A percentile compares a stretch with the other conserved stretches of the same genome.
These are phyloP conservation scores for Byasa hedistus DNA, from an alignment of 2,888 invertebrate species.

Conservation along the genomic window DNA sequence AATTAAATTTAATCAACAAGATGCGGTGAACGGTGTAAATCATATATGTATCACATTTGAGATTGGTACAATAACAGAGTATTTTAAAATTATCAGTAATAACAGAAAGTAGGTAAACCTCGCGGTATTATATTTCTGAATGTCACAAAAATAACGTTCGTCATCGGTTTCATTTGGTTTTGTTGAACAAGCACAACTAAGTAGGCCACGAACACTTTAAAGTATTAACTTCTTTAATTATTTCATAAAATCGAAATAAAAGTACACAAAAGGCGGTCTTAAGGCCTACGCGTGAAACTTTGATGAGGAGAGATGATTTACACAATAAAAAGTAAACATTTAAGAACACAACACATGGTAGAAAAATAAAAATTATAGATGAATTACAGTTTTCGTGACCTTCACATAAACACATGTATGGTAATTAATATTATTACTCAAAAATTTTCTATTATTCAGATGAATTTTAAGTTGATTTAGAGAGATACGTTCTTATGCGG, in stretches of 20 bases:
- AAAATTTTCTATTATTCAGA: background rate
- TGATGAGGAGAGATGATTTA: too few relatives aligned
- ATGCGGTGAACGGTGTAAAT: slow-evolving; percentile 12
- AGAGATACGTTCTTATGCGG: background rate
- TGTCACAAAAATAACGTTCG: background rate
- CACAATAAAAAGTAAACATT: too few relatives aligned
- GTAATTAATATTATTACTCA: background rate
- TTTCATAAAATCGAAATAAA: background rate
- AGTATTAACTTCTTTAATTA: background rate
- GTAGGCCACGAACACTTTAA: slow-evolving; percentile 13
- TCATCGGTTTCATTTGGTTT: background rate
- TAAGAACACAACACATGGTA: too few relatives aligned
- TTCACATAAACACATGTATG: background rate
- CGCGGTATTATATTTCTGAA: background rate
- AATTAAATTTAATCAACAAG: slow-evolving; percentile 28
- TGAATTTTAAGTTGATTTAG: background rate
- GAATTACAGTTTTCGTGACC: background rate
- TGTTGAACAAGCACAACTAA: slow-evolving; percentile 5
- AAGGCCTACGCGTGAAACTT: too few relatives aligned
- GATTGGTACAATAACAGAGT: slow-evolving; percentile 25
- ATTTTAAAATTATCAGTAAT: slow-evolving; percentile 12
- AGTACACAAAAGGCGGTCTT: too few relatives aligned
- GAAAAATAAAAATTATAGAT: background rate
- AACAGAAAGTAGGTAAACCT: slow-evolving; percentile 11
- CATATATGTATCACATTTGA: slow-evolving; percentile 32